Evolutionary conservation across 2,113 vertebrate species (phyloP).

Genomic region (Sisor rabdophorus): DNA sequence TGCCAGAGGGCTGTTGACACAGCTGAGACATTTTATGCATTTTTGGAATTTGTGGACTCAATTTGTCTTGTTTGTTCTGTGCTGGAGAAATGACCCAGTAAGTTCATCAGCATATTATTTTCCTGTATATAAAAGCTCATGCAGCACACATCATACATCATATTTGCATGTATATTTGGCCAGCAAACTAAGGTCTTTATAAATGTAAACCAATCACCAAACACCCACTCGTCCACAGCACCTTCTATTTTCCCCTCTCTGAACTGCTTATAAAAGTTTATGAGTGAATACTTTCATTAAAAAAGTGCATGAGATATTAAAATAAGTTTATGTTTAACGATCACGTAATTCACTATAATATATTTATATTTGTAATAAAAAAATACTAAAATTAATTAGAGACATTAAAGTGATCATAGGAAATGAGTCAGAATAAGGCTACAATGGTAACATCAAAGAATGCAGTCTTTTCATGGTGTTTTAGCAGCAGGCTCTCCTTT

Average conservation of each 20-base stretch:
- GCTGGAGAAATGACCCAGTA: conserved; percentile 24
- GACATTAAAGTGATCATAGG: conserved; percentile 8
- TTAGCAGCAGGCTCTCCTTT: conserved; percentile 35
- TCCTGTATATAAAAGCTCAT: conserved; percentile 31
- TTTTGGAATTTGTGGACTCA: conserved; percentile 31
- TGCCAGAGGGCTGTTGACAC: conserved; percentile 29
- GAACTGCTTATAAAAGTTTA: conserved; percentile 50
- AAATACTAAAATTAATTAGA: conserved; percentile 40
- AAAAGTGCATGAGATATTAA: conserved; percentile 43
- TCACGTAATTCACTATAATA: conserved; percentile 48
- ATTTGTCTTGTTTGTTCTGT: conserved; percentile 37
- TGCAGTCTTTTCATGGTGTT: conserved; percentile 35
- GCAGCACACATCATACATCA: conserved; percentile 30
- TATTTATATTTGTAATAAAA: conserved; percentile 49
- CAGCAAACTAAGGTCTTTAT: conserved; percentile 6
- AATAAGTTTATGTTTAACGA: conserved; percentile 44
- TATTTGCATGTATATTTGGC: conserved; percentile 25
- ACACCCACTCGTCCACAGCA: not conserved
- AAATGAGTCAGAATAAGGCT: conserved; percentile 44
- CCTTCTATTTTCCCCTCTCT: conserved; percentile 25
- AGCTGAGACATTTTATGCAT: conserved; percentile 32
- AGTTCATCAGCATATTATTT: conserved; percentile 37
- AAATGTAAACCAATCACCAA: conserved; percentile 24
- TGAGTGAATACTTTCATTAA: conserved; percentile 53
- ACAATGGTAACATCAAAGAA: not conserved